phyloP scores from a whole-genome alignment of 2,888 invertebrate species.

The Heliconius ethilla region DNA sequence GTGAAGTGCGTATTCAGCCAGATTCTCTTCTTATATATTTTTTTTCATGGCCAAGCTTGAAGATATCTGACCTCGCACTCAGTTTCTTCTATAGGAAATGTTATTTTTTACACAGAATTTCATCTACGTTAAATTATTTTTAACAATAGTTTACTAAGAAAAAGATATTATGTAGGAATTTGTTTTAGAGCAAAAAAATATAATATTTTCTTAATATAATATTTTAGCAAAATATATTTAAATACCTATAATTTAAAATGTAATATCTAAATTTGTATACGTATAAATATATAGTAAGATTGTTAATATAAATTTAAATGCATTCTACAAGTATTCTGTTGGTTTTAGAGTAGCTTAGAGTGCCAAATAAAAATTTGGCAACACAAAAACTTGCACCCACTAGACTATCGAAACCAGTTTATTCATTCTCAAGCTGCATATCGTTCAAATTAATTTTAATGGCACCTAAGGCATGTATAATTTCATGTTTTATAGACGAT shows the following conservation, averaged over 20 bases:
- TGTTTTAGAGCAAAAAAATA: neutral
- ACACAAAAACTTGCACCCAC: conserved; percentile 36
- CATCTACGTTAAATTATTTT: neutral
- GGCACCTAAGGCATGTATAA: conserved; percentile 23
- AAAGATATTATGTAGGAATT: neutral
- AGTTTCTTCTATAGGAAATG: neutral
- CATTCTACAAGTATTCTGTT: conserved; percentile 13
- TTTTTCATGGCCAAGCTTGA: conserved; percentile 11
- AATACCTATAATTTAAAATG: no score
- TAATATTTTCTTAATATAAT: no score
- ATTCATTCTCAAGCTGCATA: conserved; percentile 36
- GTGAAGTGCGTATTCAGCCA: conserved; percentile 19
- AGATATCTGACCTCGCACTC: conserved; percentile 6
- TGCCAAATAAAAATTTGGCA: conserved; percentile 31
- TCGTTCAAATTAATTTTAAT: conserved; percentile 37
- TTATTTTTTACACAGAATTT: neutral
- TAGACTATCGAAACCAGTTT: conserved; percentile 36
- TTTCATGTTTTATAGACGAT: conserved; percentile 7
- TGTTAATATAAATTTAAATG: neutral
- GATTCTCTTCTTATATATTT: conserved; percentile 13
- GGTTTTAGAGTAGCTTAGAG: conserved; percentile 2
- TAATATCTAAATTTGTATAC: no score
- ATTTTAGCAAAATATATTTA: no score
- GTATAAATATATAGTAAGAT: neutral
- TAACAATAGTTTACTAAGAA: neutral